phyloP scores from a whole-genome alignment of 2,113 vertebrate species.

The Piaya cayana region DNA sequence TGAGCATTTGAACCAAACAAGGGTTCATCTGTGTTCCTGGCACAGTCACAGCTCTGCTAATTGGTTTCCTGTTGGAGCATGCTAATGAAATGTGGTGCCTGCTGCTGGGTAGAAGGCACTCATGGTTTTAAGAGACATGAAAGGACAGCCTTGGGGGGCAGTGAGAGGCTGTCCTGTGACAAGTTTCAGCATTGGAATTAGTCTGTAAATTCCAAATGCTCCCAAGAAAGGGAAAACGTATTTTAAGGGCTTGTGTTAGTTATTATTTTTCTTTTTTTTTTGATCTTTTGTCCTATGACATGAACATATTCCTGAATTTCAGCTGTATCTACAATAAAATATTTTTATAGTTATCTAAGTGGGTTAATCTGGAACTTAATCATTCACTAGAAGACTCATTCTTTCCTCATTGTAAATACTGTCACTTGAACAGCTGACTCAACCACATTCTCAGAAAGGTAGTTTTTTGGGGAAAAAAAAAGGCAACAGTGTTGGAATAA shows the following conservation, averaged over 20 bases:
- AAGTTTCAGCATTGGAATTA: background rate
- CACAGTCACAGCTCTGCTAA: background rate
- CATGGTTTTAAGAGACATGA: accelerated
- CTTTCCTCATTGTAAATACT: background rate
- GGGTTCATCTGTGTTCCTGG: background rate
- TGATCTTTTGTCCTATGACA: background rate
- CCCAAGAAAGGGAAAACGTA: background rate
- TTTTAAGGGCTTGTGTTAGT: background rate
- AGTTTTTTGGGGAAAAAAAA: background rate
- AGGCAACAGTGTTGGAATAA: background rate
- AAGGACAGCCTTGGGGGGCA: background rate
- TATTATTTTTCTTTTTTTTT: background rate
- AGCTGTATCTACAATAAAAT: background rate
- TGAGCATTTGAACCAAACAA: background rate
- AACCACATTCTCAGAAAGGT: background rate
- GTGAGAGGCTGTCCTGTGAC: background rate
- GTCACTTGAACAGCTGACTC: conserved; percentile 26
- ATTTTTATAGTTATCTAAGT: background rate
- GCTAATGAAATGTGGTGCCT: background rate
- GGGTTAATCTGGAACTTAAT: background rate
- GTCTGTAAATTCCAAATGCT: background rate
- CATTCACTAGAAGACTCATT: background rate
- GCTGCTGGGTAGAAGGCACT: background rate
- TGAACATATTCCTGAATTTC: background rate
- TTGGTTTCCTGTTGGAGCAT: background rate